Percentiles rank a stretch among this genome's conserved stretches.
Evolutionary conservation across 2,113 vertebrate species (phyloP).

Genomic region (Erpornis zantholeuca): DNA sequence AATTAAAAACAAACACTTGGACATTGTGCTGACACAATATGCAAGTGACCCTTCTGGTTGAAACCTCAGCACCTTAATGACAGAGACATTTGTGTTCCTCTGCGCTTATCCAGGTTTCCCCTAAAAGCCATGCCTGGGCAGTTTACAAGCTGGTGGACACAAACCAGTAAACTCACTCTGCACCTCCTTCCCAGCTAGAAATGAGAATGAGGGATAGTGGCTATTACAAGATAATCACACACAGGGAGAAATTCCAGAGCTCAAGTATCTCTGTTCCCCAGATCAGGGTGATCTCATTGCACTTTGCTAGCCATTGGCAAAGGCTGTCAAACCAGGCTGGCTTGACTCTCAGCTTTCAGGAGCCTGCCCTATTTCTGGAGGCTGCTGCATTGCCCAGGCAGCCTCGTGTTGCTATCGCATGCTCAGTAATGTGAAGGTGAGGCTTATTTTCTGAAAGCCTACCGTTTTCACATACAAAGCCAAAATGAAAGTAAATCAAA

Average conservation of each 20-base stretch:
- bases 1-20: neutral
- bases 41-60: neutral
- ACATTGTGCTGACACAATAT: neutral
- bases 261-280: neutral
- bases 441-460: neutral
- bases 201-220: neutral
- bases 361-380: neutral
- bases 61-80: neutral
- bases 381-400: neutral
- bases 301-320: neutral
- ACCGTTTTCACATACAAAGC: neutral
- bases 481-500: neutral
- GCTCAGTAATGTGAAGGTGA: neutral
- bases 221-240: neutral
- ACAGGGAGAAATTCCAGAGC: neutral
- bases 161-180: neutral
- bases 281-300: neutral
- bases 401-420: neutral
- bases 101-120: neutral
- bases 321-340: neutral
- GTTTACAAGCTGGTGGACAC: neutral
- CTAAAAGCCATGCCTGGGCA: neutral
- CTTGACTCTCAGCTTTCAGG: neutral
- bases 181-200: neutral
- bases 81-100: neutral